Conservation (phyloP, 2,888 invertebrate species). For the Acanthopleura granulata region DNA sequence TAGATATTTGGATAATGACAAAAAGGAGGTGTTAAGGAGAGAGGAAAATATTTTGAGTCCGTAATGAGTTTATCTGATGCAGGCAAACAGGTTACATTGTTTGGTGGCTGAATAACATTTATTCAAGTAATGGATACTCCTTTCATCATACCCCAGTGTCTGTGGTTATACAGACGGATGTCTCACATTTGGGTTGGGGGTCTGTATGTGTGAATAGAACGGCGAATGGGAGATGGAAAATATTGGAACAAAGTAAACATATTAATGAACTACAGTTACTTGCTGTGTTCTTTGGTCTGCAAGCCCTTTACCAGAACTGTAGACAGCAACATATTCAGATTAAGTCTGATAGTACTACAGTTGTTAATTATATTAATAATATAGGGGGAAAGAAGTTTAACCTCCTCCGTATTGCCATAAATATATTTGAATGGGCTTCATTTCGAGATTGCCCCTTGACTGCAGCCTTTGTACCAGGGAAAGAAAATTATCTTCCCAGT, state of each 20-base stretch:
- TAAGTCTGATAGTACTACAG: conserved; percentile 8
- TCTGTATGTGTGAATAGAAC: too few relatives aligned
- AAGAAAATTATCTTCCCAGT: not conserved
- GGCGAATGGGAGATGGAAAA: not conserved
- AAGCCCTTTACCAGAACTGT: not conserved
- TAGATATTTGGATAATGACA: too few relatives aligned
- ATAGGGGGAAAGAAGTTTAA: not conserved
- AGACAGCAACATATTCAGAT: not conserved
- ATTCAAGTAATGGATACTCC: not conserved
- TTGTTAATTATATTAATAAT: conserved; percentile 2
- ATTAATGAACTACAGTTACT: conserved; percentile 6
- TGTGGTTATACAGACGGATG: conserved; percentile 10
- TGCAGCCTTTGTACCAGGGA: not conserved
- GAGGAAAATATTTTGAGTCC: too few relatives aligned
- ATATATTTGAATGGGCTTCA: not conserved
- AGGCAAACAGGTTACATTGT: not conserved
- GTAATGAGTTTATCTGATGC: not conserved
- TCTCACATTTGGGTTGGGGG: not conserved
- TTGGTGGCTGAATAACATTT: not conserved
- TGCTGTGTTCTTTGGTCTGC: not conserved
- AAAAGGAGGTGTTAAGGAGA: too few relatives aligned
- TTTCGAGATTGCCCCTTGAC: not conserved
- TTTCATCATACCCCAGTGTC: not conserved
- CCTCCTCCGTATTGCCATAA: not conserved
- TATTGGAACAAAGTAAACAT: not conserved